Evolutionary conservation across 2,113 vertebrate genomes (phyloP).

Genomic region (Heloderma charlesbogerti): DNA sequence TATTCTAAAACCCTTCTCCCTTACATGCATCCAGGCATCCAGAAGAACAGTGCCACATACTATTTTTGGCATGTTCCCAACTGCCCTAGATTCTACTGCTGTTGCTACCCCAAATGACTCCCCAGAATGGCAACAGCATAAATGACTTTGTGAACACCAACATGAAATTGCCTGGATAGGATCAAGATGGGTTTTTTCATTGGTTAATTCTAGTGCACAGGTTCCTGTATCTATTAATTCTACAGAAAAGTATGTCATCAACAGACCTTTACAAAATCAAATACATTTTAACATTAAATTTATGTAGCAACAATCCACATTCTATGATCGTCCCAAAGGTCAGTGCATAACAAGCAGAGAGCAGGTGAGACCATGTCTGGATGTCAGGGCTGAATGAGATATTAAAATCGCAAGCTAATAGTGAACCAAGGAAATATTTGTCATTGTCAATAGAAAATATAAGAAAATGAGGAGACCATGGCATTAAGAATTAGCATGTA

Average conservation of each 20-base stretch:
- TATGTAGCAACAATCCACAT: background rate
- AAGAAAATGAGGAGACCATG: background rate
- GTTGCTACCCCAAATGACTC: background rate
- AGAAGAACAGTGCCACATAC: background rate
- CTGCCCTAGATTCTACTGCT: background rate
- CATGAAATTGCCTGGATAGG: background rate
- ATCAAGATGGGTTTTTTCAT: background rate
- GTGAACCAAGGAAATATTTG: background rate
- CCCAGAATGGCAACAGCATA: background rate
- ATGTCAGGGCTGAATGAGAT: background rate
- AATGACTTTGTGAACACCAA: background rate
- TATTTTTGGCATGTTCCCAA: background rate
- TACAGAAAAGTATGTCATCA: background rate
- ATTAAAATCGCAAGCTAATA: background rate
- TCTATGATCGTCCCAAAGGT: background rate
- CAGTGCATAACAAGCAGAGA: background rate
- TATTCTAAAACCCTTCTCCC: background rate
- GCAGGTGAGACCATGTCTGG: background rate
- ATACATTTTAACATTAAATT: background rate
- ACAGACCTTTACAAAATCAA: background rate
- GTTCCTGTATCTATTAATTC: background rate
- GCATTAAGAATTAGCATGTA: constrained; percentile 10
- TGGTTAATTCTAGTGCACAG: background rate
- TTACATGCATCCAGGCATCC: background rate
- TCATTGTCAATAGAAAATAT: constrained; percentile 12